Percentiles rank a stretch among this genome's conserved stretches.
phyloP scores from a whole-genome alignment of 2,888 invertebrate species.

The Lepidochitona cinerea region DNA sequence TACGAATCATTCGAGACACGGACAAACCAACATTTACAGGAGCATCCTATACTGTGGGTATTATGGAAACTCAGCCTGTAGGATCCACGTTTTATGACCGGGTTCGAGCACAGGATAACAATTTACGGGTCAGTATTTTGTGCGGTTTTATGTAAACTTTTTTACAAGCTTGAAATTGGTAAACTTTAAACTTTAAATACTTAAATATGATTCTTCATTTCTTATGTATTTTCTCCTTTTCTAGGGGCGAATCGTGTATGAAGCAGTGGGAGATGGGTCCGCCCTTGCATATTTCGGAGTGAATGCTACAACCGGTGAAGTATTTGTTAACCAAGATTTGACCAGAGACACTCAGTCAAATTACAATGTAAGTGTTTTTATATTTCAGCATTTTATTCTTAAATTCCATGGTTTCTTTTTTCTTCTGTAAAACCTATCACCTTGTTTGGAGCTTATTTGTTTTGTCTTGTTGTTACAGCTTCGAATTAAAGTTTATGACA shows the following conservation, averaged over 20 bases:
- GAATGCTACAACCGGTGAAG: conserved; percentile 37
- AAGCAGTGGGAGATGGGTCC: conserved; percentile 33
- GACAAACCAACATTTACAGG: conserved; percentile 37
- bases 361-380: neutral
- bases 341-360: neutral
- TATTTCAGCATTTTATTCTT: too few species aligned
- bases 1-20: conserved; percentile 42
- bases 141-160: too few species aligned
- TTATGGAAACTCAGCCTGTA: conserved; percentile 45
- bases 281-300: conserved; percentile 53
- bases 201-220: neutral
- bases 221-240: neutral
- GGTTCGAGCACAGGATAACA: conserved; percentile 53
- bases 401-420: too few species aligned
- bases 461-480: too few species aligned
- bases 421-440: too few species aligned
- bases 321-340: neutral
- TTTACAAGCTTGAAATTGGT: neutral
- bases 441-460: too few species aligned
- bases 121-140: too few species aligned
- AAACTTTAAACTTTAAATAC: neutral
- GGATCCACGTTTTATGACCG: conserved; percentile 34
- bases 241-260: conserved; percentile 21
- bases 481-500: conserved; percentile 54
- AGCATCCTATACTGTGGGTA: conserved; percentile 38